These are phyloP conservation scores for human DNA, from an alignment of 2,113 vertebrate species.

Conservation along the genomic window GRCh38 chr3:127848001-127848500, in stretches of 20 bases:
- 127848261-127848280: neutral
- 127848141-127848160: neutral
- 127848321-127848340: neutral
- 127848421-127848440: neutral
- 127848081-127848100: neutral
- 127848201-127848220: neutral
- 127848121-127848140: neutral
- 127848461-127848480: neutral
- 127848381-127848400: neutral
- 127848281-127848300: neutral
- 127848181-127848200: neutral
- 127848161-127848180: neutral
- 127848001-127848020: accelerated
- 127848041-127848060: neutral
- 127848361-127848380: neutral
- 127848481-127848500: neutral
- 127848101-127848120: neutral
- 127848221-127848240: neutral
- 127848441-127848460: neutral
- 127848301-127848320: constrained; percentile 32
- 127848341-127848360: neutral
- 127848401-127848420: neutral
- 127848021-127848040: no score
- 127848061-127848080: neutral
- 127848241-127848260: neutral